Percentiles rank a stretch among this genome's conserved stretches.
Evolutionary conservation across 2,888 invertebrate genomes (phyloP).

Genomic region (Drosophila anomalata): DNA sequence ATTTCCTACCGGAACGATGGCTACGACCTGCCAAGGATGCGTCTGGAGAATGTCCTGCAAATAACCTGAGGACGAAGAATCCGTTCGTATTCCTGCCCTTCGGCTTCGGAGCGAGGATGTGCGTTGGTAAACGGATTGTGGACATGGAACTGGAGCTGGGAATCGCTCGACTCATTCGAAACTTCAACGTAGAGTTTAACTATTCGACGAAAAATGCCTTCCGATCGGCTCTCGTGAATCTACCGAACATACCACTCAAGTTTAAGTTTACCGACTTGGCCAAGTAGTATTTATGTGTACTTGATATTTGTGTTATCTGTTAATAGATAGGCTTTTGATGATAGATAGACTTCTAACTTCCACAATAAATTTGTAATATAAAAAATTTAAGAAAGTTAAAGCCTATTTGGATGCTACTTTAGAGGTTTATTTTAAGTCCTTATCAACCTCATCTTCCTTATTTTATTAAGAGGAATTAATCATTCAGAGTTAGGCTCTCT

Average conservation of each 20-base stretch:
- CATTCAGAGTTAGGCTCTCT: conserved; percentile 3
- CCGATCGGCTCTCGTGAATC: conserved; percentile 74
- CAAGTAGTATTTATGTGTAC: conserved; percentile 27
- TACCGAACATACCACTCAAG: conserved; percentile 81
- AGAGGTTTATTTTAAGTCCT: too few relatives aligned
- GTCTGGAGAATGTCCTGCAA: conserved; percentile 87
- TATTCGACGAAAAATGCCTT: conserved; percentile 77
- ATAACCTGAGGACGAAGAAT: conserved; percentile 85
- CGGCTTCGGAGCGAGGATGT: conserved; percentile 89
- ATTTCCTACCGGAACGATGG: conserved; percentile 92
- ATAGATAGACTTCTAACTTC: too few relatives aligned
- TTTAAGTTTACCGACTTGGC: conserved; percentile 81
- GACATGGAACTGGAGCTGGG: conserved; percentile 88
- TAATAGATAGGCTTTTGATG: too few relatives aligned
- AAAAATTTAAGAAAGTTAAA: too few relatives aligned
- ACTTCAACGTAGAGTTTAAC: conserved; percentile 78
- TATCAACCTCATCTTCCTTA: neutral
- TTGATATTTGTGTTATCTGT: neutral
- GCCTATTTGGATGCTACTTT: too few relatives aligned
- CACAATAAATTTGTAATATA: too few relatives aligned
- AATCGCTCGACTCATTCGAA: conserved; percentile 82
- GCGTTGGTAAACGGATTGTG: conserved; percentile 90
- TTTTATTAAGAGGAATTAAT: neutral
- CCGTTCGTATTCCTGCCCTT: conserved; percentile 86
- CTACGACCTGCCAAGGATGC: conserved; percentile 79